Evolutionary conservation across 1,140 invertebrate species (phyloP).

Genomic region (Tenebrio molitor): DNA sequence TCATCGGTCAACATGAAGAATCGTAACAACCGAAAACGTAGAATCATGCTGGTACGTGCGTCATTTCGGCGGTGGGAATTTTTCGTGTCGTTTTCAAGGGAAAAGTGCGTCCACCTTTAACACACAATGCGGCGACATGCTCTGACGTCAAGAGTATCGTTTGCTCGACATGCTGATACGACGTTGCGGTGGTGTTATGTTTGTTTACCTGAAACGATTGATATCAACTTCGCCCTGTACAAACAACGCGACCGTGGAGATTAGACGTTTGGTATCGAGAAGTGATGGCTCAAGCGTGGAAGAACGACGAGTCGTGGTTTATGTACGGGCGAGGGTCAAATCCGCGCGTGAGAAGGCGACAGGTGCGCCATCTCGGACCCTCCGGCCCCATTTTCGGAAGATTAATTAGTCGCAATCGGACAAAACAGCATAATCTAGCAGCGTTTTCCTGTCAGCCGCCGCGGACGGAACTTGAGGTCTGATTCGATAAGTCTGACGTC

Average conservation of each 20-base stretch:
- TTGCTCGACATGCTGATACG: conserved; percentile 10
- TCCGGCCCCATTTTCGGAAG: too few relatives aligned
- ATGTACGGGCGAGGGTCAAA: too few relatives aligned
- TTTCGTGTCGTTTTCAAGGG: conserved; percentile 14
- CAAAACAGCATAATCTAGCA: not conserved
- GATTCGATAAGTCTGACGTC: conserved; percentile 30
- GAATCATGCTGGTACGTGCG: not conserved
- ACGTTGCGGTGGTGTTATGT: not conserved
- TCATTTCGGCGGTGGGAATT: not conserved
- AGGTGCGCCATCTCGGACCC: too few relatives aligned
- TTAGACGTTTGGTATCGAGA: too few relatives aligned
- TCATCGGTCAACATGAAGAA: too few relatives aligned
- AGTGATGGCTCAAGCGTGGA: too few relatives aligned
- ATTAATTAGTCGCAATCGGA: not conserved
- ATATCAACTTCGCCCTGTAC: too few relatives aligned
- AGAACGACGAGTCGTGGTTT: too few relatives aligned
- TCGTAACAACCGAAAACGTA: not conserved
- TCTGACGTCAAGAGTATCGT: conserved; percentile 18
- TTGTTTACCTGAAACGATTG: not conserved
- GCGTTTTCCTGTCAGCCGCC: not conserved
- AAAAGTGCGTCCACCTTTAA: conserved; percentile 1
- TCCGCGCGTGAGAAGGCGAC: too few relatives aligned
- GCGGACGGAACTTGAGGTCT: conserved; percentile 10
- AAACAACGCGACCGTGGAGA: too few relatives aligned
- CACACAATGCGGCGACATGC: not conserved